Evolutionary conservation across 1,140 invertebrate genomes (phyloP), one percentile per base, ranked within the genome.

Genomic region (Rhyacophila brunnea): DNA sequence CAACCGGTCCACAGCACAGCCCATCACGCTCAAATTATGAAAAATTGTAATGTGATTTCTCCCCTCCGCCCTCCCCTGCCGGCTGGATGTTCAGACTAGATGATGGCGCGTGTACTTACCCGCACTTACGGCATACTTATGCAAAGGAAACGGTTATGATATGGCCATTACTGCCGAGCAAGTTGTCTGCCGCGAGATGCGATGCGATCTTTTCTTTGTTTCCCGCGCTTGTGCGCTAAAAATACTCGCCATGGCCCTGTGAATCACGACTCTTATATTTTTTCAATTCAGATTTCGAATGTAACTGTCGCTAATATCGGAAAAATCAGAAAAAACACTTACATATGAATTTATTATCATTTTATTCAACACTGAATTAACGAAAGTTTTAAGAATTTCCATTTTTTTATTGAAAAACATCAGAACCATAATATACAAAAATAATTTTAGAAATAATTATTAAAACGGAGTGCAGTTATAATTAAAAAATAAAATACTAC

Each of bases 61-160:
- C 19, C 35, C 35, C 19, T 23, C 19, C 18, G 6, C 44, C 19
- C 57, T 15, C 17, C 47, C 4, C 47, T n/a, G 47, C 13, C 47
- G 13, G n/a, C 23, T 28, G n/a, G n/a, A 28, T 28, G 23, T 28
- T 28, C 23, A 28, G 28, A 43, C 50, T 14, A 20, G 54, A 62
- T 47, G 61, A 55, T 63, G 52, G 56, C 56, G 49, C 47, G 60
- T 58, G 36, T 53, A 47, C 56, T 53, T 19, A 40, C 14, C 28
- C 42, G 43, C 32, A 58, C 54, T 57, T 52, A 62, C 44, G 38
- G 10, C 48, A 23, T 46, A 52, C 52, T 61, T 61, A 64, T 64
- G 62, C 58, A 60, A 64, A 64, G 62, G 58, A 60, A 64, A 64
- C 49, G 52, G 58, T 60, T 64, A 64, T 57, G 62, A 57, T 48